Evolutionary conservation across 2,113 vertebrate species (phyloP).

Genomic region (Eretmodus cyanostictus): DNA sequence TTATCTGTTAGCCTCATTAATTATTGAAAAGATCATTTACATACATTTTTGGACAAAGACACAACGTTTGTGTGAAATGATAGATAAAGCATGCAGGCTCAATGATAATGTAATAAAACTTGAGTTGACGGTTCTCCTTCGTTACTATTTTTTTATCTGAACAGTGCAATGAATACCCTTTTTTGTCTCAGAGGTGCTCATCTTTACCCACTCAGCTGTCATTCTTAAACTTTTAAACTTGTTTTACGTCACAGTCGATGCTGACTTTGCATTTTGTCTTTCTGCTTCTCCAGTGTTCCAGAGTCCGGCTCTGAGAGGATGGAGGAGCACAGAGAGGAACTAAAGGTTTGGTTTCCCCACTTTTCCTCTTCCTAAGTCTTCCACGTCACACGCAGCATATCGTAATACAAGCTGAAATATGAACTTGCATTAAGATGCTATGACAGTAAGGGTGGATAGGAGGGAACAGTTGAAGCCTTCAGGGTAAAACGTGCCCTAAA

Average conservation of each 20-base stretch:
- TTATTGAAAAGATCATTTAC: neutral
- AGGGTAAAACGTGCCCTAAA: constrained; percentile 62
- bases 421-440: constrained; percentile 21
- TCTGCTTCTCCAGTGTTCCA: constrained; percentile 3
- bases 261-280: neutral
- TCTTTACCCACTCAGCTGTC: neutral
- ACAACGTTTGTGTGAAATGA: neutral
- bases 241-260: neutral
- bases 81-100: neutral
- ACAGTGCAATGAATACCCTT: neutral
- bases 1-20: neutral
- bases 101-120: neutral
- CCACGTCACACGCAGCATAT: constrained; percentile 12
- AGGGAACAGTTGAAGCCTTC: constrained; percentile 8
- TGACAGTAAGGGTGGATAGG: constrained; percentile 13
- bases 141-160: neutral
- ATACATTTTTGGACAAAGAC: neutral
- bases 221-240: neutral
- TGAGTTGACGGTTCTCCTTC: rapidly evolving
- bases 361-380: neutral
- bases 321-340: constrained; percentile 16
- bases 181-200: neutral
- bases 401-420: neutral
- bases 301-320: constrained; percentile 3
- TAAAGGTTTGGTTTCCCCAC: constrained; percentile 51